Conservation (phyloP, 1,140 invertebrate genomes). For the Pristionchus pacificus region DNA sequence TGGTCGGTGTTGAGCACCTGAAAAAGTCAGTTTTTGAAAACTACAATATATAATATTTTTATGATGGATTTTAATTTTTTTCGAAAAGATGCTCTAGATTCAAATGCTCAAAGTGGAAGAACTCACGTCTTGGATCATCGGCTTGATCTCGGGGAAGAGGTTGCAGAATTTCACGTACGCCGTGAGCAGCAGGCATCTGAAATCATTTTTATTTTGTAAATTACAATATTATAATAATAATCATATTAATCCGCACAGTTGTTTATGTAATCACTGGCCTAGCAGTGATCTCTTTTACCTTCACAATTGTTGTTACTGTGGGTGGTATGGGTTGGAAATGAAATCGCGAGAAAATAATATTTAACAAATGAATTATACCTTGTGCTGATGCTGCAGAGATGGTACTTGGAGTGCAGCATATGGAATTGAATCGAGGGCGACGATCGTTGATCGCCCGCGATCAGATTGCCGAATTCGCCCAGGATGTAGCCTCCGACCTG, state of each 20-base stretch:
- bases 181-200: slow-evolving; percentile 85
- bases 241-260: no score
- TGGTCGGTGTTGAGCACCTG: slow-evolving; percentile 84
- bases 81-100: no score
- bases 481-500: slow-evolving; percentile 98
- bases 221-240: no score
- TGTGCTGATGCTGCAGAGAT: slow-evolving; percentile 94
- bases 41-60: background rate
- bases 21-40: slow-evolving; percentile 15
- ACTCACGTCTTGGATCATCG: slow-evolving; percentile 82
- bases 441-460: slow-evolving; percentile 94
- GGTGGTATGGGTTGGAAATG: no score
- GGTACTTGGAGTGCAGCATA: slow-evolving; percentile 67
- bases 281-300: no score
- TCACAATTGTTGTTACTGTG: no score
- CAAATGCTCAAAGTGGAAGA: no score
- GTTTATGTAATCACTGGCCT: no score
- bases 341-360: no score
- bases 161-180: slow-evolving; percentile 99
- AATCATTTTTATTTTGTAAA: no score
- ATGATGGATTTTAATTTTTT: slow-evolving; percentile 12
- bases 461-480: slow-evolving; percentile 98
- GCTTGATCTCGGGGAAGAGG: slow-evolving; percentile 95
- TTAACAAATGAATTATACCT: no score
- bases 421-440: slow-evolving; percentile 59